Evolutionary conservation across 2,797 vertebrate species (phyloP), one percentile per base, ranked within the genome.

Genomic region (Coilia nasus): DNA sequence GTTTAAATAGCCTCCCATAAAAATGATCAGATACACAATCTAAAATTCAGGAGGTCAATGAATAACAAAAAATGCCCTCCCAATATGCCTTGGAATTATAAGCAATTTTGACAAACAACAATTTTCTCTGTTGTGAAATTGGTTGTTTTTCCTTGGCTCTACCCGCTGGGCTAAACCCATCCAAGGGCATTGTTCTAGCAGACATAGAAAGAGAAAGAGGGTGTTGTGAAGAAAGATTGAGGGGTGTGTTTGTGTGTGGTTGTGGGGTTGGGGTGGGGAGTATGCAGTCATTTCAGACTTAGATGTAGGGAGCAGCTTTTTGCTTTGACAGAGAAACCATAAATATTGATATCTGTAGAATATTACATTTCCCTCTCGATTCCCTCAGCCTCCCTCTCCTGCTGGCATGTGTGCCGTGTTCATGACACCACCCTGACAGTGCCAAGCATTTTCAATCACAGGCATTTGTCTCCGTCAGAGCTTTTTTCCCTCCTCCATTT

Each of bases 241-340:
- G n/a, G 35, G 46, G 64, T 47, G 6, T 54, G 60, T n/a, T 23
- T 71, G 59, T 67, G 23, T 71, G 44, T 54, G 64, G 14, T n/a
- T 62, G 19, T 44, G 82, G 54, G 50, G 25, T 25, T 78, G 50
- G 50, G 2, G n/a, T 81, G 86, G 88, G 81, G 88, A 83, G 89
- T 87, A 87, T 88, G 85, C 88, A 78, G 71, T 78, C 71, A 44
- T 44, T 44, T 91, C 90, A 89, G 90, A 90, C 88, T 85, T 87
- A 41, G 62, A 62, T 25, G 9, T 50, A 21, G 78, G 56, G 85
- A 81, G 83, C 84, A 82, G 46, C 31, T 4, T 7, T 86, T 85
- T 83, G 82, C 83, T 83, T 85, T 86, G 83, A 86, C 86, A 86
- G 75, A 67, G 35, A 67, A 14, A 19, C 9, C 47, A 78, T 88